phyloP scores from a whole-genome alignment of 2,888 invertebrate genomes.

The Portevinia maculata region DNA sequence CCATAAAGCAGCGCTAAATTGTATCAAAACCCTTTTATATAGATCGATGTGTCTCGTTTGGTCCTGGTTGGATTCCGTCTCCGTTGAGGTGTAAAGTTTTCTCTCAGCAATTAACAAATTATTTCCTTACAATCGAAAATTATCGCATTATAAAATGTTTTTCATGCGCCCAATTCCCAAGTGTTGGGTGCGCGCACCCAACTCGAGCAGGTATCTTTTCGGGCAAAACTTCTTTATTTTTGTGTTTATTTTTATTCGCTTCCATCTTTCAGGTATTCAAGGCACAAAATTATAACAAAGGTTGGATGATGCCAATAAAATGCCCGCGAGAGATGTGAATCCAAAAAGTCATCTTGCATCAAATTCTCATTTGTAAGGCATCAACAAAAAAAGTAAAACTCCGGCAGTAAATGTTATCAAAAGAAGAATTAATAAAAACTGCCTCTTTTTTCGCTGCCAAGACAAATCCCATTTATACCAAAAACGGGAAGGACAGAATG shows the following conservation, averaged over 20 bases:
- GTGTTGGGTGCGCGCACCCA: constrained; percentile 62
- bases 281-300: constrained; percentile 48
- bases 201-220: constrained; percentile 56
- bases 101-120: constrained; percentile 72
- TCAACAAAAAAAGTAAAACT: constrained; percentile 28
- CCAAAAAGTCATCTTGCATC: constrained; percentile 66
- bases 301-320: constrained; percentile 48
- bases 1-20: constrained; percentile 68
- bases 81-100: constrained; percentile 60
- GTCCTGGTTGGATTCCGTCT: not conserved
- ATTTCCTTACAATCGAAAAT: constrained; percentile 65
- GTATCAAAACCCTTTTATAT: constrained; percentile 70
- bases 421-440: constrained; percentile 72
- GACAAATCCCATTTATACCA: constrained; percentile 59
- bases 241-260: constrained; percentile 15
- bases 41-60: constrained; percentile 31
- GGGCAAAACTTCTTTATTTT: constrained; percentile 15
- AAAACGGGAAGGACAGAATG: constrained; percentile 53
- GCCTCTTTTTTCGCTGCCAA: constrained; percentile 1
- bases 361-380: constrained; percentile 56
- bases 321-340: constrained; percentile 32
- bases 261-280: constrained; percentile 42
- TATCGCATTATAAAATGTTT: constrained; percentile 35
- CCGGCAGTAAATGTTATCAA: constrained; percentile 67
- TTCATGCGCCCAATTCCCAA: constrained; percentile 11